A percentile compares a stretch with the other conserved stretches of the same genome.
These are phyloP conservation scores for Apamea monoglypha DNA, from an alignment of 2,888 invertebrate genomes.

Conservation along the genomic window DNA sequence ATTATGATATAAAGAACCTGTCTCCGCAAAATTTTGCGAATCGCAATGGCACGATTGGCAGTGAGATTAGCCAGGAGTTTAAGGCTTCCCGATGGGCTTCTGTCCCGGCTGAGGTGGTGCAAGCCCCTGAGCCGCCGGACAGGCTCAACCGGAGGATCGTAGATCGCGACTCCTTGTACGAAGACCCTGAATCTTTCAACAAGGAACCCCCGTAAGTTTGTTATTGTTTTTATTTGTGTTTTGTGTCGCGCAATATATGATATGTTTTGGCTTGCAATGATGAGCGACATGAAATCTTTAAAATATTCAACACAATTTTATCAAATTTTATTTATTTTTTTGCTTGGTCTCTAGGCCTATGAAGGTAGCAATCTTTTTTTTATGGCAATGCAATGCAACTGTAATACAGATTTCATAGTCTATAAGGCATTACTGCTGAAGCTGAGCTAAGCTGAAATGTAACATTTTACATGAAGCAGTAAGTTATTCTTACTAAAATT, in stretches of 20 bases:
- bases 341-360: neutral
- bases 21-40: conserved; percentile 65
- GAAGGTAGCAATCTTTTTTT: conserved; percentile 10
- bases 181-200: conserved; percentile 58
- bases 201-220: conserved; percentile 58
- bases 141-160: conserved; percentile 45
- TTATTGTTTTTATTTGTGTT: conserved; percentile 38
- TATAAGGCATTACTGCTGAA: conserved; percentile 1
- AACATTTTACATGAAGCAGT: neutral
- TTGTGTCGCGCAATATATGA: neutral
- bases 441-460: conserved; percentile 22
- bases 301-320: neutral
- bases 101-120: conserved; percentile 38
- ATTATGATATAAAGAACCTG: conserved; percentile 72
- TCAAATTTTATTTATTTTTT: neutral
- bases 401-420: conserved; percentile 24
- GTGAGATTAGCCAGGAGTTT: conserved; percentile 56
- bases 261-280: neutral
- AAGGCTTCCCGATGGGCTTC: conserved; percentile 55
- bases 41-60: conserved; percentile 56
- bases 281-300: conserved; percentile 1
- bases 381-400: conserved; percentile 31
- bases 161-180: conserved; percentile 51
- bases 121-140: conserved; percentile 51
- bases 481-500: neutral